Evolutionary conservation across 2,797 vertebrate species (phyloP).

Genomic region (Chelonia mydas): DNA sequence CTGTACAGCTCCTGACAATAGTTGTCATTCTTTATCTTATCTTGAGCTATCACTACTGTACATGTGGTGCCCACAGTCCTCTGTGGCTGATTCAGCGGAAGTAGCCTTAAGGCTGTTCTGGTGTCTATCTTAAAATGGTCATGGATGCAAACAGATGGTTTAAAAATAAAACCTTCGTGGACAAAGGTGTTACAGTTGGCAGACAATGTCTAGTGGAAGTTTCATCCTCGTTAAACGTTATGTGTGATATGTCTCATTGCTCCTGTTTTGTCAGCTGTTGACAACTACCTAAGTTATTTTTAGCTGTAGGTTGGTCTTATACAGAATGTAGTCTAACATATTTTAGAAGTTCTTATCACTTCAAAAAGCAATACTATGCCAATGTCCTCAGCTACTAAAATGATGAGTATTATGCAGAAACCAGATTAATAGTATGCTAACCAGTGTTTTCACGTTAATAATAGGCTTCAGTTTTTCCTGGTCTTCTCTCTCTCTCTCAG

Average conservation of each 20-base stretch:
- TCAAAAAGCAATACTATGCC: background rate
- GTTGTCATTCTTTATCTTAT: background rate
- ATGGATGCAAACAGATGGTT: background rate
- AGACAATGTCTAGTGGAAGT: background rate
- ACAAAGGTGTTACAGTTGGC: background rate
- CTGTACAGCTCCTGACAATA: background rate
- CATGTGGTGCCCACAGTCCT: accelerated
- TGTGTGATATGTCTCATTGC: background rate
- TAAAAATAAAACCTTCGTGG: background rate
- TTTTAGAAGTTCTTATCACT: background rate
- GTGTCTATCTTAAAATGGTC: background rate
- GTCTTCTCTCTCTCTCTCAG: background rate
- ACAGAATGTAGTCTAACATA: background rate
- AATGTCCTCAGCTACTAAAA: background rate
- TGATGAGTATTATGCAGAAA: background rate
- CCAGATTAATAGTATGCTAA: background rate
- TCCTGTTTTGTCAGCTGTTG: background rate
- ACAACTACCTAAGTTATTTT: background rate
- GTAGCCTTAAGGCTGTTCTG: background rate
- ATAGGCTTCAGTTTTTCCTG: background rate
- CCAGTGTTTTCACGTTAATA: background rate
- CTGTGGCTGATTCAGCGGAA: background rate
- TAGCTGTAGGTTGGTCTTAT: background rate
- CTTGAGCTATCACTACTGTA: background rate
- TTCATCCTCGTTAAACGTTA: background rate